Percentiles rank a stretch among this genome's conserved stretches.
Conservation (phyloP, 1,140 invertebrate genomes). For the Listronotus bonariensis region DNA sequence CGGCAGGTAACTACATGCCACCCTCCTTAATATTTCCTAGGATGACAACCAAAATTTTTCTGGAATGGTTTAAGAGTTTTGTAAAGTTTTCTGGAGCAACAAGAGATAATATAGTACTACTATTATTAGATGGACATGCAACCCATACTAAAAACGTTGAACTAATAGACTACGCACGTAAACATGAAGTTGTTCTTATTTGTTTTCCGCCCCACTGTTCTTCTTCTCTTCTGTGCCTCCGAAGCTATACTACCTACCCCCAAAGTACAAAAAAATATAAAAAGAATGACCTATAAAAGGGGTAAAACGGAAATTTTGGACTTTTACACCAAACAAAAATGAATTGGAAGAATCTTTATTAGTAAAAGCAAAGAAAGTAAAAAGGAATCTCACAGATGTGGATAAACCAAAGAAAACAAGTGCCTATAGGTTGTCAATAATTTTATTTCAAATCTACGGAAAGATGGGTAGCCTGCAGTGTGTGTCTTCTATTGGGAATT, state of each 20-base stretch:
- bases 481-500: too few relatives aligned
- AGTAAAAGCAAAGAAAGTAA: not conserved
- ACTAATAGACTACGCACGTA: constrained; percentile 44
- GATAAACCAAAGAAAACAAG: too few relatives aligned
- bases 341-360: not conserved
- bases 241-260: not conserved
- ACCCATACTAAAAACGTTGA: constrained; percentile 49
- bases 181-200: constrained; percentile 50
- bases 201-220: constrained; percentile 51
- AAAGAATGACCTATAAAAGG: not conserved
- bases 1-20: constrained; percentile 43
- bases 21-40: constrained; percentile 47
- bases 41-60: constrained; percentile 47
- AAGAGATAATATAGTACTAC: constrained; percentile 39
- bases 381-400: not conserved
- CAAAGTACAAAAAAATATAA: not conserved
- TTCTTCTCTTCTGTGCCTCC: not conserved
- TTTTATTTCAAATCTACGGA: too few relatives aligned
- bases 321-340: too few relatives aligned
- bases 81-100: constrained; percentile 38
- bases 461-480: too few relatives aligned
- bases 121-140: constrained; percentile 42
- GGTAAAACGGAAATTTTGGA: not conserved
- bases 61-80: constrained; percentile 51
- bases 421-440: too few relatives aligned